phyloP scores from a whole-genome alignment of 2,888 invertebrate genomes.

The Abscondita cerata region DNA sequence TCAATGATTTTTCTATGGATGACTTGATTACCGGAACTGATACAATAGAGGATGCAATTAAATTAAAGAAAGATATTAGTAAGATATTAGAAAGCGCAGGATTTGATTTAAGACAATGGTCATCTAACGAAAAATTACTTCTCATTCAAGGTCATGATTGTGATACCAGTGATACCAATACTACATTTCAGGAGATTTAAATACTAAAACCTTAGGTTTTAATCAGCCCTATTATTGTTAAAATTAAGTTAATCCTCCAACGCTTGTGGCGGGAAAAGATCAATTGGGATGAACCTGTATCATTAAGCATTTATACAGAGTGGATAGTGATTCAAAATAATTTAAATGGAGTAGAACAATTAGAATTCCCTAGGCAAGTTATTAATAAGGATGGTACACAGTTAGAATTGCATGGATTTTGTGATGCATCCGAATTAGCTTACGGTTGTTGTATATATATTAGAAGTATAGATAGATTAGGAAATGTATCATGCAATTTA shows the following conservation, averaged over 20 bases:
- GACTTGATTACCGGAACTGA: not conserved
- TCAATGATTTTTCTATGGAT: slow-evolving; percentile 5
- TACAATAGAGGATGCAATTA: not conserved
- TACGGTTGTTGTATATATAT: slow-evolving; percentile 39
- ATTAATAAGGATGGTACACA: not conserved
- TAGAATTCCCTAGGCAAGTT: slow-evolving; percentile 11
- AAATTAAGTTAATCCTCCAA: not conserved
- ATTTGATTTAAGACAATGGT: not conserved
- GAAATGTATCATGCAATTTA: slow-evolving; percentile 12
- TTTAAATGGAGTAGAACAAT: too few species aligned
- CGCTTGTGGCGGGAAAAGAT: too few species aligned
- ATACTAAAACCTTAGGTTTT: not conserved
- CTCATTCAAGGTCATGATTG: too few species aligned
- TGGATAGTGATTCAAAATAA: too few species aligned
- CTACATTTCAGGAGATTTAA: too few species aligned
- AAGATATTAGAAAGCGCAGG: slow-evolving; percentile 22
- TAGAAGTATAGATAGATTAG: not conserved
- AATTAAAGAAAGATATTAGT: not conserved
- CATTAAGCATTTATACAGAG: too few species aligned
- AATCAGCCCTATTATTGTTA: not conserved
- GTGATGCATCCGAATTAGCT: slow-evolving; percentile 38
- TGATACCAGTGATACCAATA: too few species aligned
- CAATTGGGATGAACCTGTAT: too few species aligned
- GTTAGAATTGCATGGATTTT: slow-evolving; percentile 39
- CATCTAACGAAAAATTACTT: not conserved